phyloP scores from a whole-genome alignment of 1,140 invertebrate genomes.

The Dendroctonus ponderosae region DNA sequence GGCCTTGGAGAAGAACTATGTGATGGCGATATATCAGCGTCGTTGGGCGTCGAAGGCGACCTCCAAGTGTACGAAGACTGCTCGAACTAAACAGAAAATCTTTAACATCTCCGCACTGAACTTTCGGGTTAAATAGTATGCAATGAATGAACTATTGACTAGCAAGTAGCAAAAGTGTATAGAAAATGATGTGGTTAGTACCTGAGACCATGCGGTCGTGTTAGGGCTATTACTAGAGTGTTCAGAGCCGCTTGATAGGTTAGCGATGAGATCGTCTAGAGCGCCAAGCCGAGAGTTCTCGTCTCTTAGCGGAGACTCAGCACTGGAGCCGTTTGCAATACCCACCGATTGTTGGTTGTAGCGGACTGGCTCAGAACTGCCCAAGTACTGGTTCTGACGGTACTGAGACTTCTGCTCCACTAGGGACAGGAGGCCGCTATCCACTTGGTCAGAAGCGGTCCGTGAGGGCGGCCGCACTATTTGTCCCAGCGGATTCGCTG shows the following conservation, averaged over 20 bases:
- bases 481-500: conserved; percentile 47
- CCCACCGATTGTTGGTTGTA: conserved; percentile 49
- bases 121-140: no score
- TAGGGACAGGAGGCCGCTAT: conserved; percentile 52
- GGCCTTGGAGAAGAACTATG: conserved; percentile 61
- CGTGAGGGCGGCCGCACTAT: conserved; percentile 41
- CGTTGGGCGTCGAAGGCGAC: conserved; percentile 57
- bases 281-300: conserved; percentile 46
- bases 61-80: conserved; percentile 63
- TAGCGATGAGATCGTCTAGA: conserved; percentile 49
- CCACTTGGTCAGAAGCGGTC: conserved; percentile 43
- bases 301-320: conserved; percentile 34
- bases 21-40: conserved; percentile 54
- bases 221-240: conserved; percentile 49
- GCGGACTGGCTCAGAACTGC: conserved; percentile 7
- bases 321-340: conserved; percentile 39
- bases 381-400: conserved; percentile 28
- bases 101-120: not conserved
- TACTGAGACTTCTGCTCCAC: conserved; percentile 50
- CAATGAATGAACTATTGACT: not conserved
- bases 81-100: conserved; percentile 47
- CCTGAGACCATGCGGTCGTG: conserved; percentile 51
- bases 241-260: conserved; percentile 48
- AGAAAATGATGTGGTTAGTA: conserved; percentile 39
- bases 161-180: conserved; percentile 13